phyloP scores from a whole-genome alignment of 2,888 invertebrate species.

The Palloptera scutellata region DNA sequence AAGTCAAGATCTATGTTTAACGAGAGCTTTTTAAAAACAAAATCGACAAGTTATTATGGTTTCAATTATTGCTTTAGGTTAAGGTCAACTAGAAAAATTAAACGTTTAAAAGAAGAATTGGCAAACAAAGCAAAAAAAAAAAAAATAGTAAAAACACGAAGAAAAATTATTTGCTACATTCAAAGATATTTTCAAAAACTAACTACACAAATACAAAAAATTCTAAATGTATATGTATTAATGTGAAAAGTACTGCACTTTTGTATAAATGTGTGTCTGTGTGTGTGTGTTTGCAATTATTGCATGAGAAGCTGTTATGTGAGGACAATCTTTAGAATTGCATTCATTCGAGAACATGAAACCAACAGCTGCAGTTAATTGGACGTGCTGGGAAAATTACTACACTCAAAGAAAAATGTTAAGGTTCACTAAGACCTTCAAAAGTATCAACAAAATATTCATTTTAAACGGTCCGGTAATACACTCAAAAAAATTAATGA shows the following conservation, averaged over 20 bases:
- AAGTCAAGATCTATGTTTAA: too few relatives aligned
- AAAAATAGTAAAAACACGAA: constrained; percentile 9
- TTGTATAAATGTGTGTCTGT: constrained; percentile 26
- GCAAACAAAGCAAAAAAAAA: constrained; percentile 35
- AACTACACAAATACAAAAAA: background rate
- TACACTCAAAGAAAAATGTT: too few relatives aligned
- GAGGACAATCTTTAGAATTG: too few relatives aligned
- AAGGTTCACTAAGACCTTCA: too few relatives aligned
- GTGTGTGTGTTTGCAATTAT: constrained; percentile 5
- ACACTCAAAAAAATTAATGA: too few relatives aligned
- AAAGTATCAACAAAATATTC: too few relatives aligned
- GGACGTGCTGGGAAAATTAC: background rate
- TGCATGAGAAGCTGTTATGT: background rate
- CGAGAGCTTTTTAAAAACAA: too few relatives aligned
- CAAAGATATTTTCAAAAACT: constrained; percentile 3
- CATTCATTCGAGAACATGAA: background rate
- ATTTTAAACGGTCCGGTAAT: too few relatives aligned
- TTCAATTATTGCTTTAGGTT: constrained; percentile 56
- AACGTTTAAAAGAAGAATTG: constrained; percentile 44
- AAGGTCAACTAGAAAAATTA: constrained; percentile 58
- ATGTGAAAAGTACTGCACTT: background rate
- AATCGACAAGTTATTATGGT: constrained; percentile 8
- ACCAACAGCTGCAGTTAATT: constrained; percentile 5
- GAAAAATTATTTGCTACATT: background rate
- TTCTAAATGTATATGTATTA: constrained; percentile 25